Conservation (phyloP, 2,113 vertebrate species). For the Brachyistius frenatus region DNA sequence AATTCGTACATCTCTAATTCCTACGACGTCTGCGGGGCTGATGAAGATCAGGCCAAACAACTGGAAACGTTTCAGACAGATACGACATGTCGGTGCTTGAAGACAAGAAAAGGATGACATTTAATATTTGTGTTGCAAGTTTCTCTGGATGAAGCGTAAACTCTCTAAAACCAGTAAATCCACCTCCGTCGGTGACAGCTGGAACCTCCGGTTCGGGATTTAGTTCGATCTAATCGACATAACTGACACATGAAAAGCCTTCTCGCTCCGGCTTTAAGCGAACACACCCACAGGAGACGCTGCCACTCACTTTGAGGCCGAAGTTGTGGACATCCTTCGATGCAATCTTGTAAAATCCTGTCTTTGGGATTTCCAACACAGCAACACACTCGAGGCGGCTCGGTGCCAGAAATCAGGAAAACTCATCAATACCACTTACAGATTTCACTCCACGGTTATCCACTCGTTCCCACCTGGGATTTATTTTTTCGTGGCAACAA, state of each 20-base stretch:
- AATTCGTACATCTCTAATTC: too few species aligned
- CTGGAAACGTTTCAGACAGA: too few species aligned
- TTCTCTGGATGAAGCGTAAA: not conserved
- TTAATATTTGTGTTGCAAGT: not conserved
- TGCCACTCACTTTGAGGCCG: not conserved
- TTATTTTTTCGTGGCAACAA: not conserved
- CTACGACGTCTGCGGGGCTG: too few species aligned
- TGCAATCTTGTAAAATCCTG: conserved; percentile 7
- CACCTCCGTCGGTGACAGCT: too few species aligned
- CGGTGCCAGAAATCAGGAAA: conserved; percentile 27
- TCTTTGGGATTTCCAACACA: conserved; percentile 20
- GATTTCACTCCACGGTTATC: not conserved
- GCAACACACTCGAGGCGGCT: not conserved
- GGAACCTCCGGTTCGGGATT: too few species aligned
- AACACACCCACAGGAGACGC: conserved; percentile 23
- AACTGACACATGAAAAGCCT: conserved; percentile 35
- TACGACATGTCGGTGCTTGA: too few species aligned
- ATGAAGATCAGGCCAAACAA: too few species aligned
- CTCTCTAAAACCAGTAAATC: too few species aligned
- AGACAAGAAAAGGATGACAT: too few species aligned
- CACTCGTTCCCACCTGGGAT: not conserved
- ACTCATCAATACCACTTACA: not conserved
- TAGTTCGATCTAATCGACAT: not conserved
- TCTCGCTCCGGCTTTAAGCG: not conserved
- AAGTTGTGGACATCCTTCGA: not conserved